These are phyloP conservation scores for Bombus polaris DNA, from an alignment of 1,140 invertebrate genomes.

Conservation along the genomic window DNA sequence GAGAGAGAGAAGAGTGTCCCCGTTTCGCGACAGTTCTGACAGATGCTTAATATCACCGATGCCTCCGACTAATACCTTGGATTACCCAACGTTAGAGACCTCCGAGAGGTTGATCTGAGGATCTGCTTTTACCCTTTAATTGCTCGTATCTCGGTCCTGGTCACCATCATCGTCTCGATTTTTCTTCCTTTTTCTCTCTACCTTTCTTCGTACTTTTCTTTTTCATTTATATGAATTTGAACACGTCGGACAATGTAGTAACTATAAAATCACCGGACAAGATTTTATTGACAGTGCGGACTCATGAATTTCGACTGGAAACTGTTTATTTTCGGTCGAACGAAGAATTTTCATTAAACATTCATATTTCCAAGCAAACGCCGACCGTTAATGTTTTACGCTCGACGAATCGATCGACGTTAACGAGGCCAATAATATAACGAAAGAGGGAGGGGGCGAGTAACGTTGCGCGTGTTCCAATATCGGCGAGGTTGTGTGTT, in stretches of 20 bases:
- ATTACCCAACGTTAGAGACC: constrained; percentile 17
- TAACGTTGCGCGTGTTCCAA: no score
- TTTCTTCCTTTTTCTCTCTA: fast-evolving
- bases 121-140: not conserved
- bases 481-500: not conserved
- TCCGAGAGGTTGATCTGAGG: not conserved
- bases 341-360: constrained; percentile 30
- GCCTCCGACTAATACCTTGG: constrained; percentile 39
- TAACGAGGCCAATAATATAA: not conserved
- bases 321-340: not conserved
- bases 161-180: not conserved
- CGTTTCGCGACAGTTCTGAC: constrained; percentile 51
- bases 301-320: not conserved
- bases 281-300: not conserved
- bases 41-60: constrained; percentile 49
- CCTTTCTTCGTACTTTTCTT: not conserved
- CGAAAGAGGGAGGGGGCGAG: not conserved
- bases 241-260: not conserved
- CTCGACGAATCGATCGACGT: constrained; percentile 13
- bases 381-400: not conserved
- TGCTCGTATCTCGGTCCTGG: not conserved
- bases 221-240: not conserved
- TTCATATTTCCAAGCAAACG: not conserved
- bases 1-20: not conserved
- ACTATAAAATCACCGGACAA: not conserved